Conservation (phyloP, 1,140 invertebrate genomes). For the Rhizoglyphus robini region DNA sequence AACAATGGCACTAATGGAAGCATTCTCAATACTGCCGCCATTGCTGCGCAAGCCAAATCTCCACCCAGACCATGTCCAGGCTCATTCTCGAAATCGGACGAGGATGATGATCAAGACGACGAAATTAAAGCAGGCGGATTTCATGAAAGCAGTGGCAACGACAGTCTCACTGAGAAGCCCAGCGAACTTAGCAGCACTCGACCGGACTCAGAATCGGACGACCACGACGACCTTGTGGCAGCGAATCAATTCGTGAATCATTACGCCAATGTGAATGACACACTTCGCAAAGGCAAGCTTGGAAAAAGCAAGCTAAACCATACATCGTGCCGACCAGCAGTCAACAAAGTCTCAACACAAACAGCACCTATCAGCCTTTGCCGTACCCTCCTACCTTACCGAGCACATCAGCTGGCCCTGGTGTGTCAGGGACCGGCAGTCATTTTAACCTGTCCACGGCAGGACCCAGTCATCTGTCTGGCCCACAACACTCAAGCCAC, state of each 20-base stretch:
- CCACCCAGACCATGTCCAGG: constrained; percentile 82
- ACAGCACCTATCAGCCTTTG: background rate
- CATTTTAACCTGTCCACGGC: background rate
- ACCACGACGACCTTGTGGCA: constrained; percentile 43
- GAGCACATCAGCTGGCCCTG: background rate
- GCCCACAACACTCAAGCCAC: too few species aligned
- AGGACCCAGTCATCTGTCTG: background rate
- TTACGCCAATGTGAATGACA: constrained; percentile 90
- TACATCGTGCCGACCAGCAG: constrained; percentile 20
- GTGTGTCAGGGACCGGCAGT: background rate
- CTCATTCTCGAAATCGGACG: constrained; percentile 83
- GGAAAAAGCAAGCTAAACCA: constrained; percentile 56
- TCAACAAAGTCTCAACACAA: constrained; percentile 3
- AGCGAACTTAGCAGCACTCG: constrained; percentile 69
- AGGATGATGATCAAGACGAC: constrained; percentile 65
- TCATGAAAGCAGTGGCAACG: constrained; percentile 64
- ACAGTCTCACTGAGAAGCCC: constrained; percentile 79
- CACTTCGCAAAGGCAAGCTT: constrained; percentile 54
- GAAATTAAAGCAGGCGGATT: constrained; percentile 63
- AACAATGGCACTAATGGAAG: background rate
- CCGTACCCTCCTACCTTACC: background rate
- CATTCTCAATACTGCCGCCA: constrained; percentile 6
- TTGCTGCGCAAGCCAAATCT: constrained; percentile 43
- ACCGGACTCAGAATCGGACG: constrained; percentile 21
- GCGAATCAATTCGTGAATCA: constrained; percentile 83